A percentile compares a stretch with the other conserved stretches of the same genome.
phyloP scores from a whole-genome alignment of 2,797 vertebrate species.

The Limnodromus scolopaceus region DNA sequence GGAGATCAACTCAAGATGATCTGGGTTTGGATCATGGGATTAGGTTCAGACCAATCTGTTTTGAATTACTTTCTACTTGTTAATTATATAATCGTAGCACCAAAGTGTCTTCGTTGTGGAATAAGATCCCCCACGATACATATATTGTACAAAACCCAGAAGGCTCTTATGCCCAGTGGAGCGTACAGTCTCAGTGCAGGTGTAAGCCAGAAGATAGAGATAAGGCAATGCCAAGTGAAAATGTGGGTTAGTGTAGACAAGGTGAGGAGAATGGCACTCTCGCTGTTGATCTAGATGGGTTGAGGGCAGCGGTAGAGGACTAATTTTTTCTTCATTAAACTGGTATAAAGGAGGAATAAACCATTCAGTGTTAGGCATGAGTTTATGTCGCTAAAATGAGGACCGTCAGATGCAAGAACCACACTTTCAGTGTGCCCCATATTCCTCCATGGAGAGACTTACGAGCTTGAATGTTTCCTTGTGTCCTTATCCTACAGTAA shows the following conservation, averaged over 20 bases:
- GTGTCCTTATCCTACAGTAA: background rate
- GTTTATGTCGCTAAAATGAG: background rate
- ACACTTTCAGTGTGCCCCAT: background rate
- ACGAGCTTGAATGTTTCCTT: background rate
- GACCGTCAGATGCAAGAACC: background rate
- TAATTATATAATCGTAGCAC: background rate
- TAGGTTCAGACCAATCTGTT: background rate
- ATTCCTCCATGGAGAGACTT: background rate
- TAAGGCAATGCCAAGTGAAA: background rate
- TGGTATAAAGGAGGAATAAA: background rate
- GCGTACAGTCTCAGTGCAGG: rapidly evolving
- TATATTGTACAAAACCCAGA: background rate
- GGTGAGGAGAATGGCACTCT: background rate
- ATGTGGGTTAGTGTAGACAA: background rate
- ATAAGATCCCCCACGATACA: background rate
- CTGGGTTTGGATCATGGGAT: background rate
- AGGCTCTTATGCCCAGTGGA: background rate
- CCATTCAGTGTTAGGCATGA: background rate
- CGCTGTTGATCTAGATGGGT: background rate
- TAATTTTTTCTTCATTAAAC: background rate
- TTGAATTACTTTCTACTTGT: background rate
- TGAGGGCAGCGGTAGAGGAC: background rate
- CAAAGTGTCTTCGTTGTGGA: background rate
- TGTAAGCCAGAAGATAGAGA: background rate
- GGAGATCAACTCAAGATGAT: background rate